A percentile compares a stretch with the other conserved stretches of the same genome.
Evolutionary conservation across 2,113 vertebrate genomes (phyloP).

Genomic region (Charina bottae): DNA sequence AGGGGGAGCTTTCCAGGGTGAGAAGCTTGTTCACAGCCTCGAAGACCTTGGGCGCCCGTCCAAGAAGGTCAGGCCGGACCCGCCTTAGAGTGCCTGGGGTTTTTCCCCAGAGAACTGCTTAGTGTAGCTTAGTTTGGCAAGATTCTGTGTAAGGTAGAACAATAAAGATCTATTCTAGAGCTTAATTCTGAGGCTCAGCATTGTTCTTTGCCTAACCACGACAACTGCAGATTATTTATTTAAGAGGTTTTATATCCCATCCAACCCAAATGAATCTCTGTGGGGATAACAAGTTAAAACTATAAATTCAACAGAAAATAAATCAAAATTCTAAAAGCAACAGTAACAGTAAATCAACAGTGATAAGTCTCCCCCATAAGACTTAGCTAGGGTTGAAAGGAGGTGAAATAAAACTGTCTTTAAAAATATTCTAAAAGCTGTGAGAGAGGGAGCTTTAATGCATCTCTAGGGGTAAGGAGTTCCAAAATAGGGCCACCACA

Average conservation of each 20-base stretch:
- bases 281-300: not conserved
- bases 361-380: not conserved
- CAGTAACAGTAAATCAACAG: not conserved
- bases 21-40: too few relatives aligned
- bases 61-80: too few relatives aligned
- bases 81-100: too few relatives aligned
- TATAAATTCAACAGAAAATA: not conserved
- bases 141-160: too few relatives aligned
- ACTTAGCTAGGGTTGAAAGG: not conserved
- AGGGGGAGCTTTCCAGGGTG: too few relatives aligned
- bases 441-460: not conserved
- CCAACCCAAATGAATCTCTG: not conserved
- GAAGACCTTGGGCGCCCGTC: too few relatives aligned
- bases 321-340: not conserved
- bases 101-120: too few relatives aligned
- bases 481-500: not conserved
- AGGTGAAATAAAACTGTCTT: not conserved
- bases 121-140: too few relatives aligned
- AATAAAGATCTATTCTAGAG: too few relatives aligned
- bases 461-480: not conserved
- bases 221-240: not conserved
- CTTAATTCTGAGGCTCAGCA: too few relatives aligned
- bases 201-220: too few relatives aligned
- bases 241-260: not conserved
- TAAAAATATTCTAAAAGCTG: not conserved